Evolutionary conservation across 2,113 vertebrate genomes (phyloP).

Genomic region (Plectropomus leopardus): DNA sequence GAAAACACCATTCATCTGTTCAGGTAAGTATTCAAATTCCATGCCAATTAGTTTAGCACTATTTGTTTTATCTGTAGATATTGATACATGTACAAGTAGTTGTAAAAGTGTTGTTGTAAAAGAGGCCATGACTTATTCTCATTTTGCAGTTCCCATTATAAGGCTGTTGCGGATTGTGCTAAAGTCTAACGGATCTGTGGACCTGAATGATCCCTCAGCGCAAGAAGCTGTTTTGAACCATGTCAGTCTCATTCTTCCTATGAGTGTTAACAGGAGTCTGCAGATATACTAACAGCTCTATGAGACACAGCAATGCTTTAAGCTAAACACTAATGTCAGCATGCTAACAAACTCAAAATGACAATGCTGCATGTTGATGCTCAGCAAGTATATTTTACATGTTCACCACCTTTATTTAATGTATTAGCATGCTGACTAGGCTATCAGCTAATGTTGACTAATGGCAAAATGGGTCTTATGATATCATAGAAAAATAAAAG

Average conservation of each 20-base stretch:
- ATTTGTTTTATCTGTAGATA: neutral
- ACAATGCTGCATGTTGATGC: no score
- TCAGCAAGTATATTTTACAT: no score
- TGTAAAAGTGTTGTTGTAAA: no score
- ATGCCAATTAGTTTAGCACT: no score
- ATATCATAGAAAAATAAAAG: no score
- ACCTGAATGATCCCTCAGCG: neutral
- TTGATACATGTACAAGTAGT: neutral
- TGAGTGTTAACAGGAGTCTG: neutral
- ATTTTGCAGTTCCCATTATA: neutral
- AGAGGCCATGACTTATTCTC: neutral
- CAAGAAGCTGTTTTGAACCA: neutral
- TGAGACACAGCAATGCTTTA: no score
- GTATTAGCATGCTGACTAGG: no score
- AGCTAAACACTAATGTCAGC: no score
- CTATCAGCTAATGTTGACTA: no score
- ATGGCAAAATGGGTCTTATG: neutral
- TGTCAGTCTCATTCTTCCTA: neutral
- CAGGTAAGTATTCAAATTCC: neutral
- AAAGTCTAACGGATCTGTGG: neutral
- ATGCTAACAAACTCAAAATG: no score
- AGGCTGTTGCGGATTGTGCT: neutral
- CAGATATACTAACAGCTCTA: no score
- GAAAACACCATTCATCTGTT: neutral
- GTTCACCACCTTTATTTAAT: no score